Percentiles rank a stretch among this genome's conserved stretches.
Evolutionary conservation across 1,140 invertebrate genomes (phyloP).

Genomic region (Lordiphosa mommai): DNA sequence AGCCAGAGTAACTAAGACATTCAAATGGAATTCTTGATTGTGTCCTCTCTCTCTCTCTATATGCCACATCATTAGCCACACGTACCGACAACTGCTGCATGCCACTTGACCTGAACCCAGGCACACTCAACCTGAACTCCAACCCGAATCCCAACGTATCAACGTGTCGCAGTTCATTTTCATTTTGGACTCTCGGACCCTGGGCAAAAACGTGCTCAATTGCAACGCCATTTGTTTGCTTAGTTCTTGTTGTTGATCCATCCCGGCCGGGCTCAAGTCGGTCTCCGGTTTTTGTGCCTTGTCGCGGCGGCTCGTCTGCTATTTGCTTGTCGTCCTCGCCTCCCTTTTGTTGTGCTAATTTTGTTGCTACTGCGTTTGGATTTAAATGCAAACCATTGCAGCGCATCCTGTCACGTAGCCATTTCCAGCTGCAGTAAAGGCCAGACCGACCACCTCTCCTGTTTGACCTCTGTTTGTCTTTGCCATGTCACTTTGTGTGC

Average conservation of each 20-base stretch:
- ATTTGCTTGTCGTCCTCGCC: slow-evolving; percentile 44
- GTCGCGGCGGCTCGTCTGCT: slow-evolving; percentile 49
- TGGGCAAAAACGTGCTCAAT: slow-evolving; percentile 74
- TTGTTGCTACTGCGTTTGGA: slow-evolving; percentile 61
- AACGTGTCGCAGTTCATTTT: slow-evolving; percentile 70
- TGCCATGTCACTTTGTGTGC: slow-evolving; percentile 74
- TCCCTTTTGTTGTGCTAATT: slow-evolving; percentile 65
- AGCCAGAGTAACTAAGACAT: too few species aligned
- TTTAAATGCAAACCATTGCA: slow-evolving; percentile 71
- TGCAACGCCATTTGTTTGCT: slow-evolving; percentile 78
- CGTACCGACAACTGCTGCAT: slow-evolving; percentile 49
- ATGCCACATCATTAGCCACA: slow-evolving; percentile 60
- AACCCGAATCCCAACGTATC: slow-evolving; percentile 9
- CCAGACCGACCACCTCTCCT: neutral
- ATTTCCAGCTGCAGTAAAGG: slow-evolving; percentile 55
- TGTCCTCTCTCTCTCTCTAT: slow-evolving; percentile 5
- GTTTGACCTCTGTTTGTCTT: slow-evolving; percentile 76
- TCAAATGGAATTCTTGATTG: too few species aligned
- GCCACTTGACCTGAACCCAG: slow-evolving; percentile 38
- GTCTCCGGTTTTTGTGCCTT: slow-evolving; percentile 7
- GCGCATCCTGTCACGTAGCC: slow-evolving; percentile 71
- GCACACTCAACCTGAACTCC: neutral
- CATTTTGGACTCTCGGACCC: slow-evolving; percentile 28
- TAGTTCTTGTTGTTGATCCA: slow-evolving; percentile 62
- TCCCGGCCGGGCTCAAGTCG: slow-evolving; percentile 15